These are phyloP conservation scores for Luffia ferchaultella DNA, from an alignment of 2,888 invertebrate genomes.

Conservation along the genomic window DNA sequence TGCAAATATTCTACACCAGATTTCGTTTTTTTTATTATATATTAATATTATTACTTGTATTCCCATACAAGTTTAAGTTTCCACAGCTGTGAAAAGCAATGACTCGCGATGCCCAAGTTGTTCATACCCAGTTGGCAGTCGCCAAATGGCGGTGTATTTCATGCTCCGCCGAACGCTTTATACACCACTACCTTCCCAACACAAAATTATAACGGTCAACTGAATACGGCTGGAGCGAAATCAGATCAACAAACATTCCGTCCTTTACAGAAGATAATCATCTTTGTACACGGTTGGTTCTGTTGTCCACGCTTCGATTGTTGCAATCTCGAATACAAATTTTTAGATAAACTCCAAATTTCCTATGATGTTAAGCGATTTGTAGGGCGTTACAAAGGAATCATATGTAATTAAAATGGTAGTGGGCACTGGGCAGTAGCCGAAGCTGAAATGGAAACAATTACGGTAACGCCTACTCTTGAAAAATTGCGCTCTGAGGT, in stretches of 20 bases:
- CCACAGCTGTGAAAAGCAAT: constrained; percentile 54
- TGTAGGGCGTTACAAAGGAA: too few relatives aligned
- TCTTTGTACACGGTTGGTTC: constrained; percentile 27
- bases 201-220: constrained; percentile 60
- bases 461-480: too few relatives aligned
- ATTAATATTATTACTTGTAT: too few relatives aligned
- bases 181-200: neutral
- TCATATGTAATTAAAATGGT: too few relatives aligned
- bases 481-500: too few relatives aligned
- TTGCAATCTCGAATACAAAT: neutral
- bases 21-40: too few relatives aligned
- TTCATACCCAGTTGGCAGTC: neutral
- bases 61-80: too few relatives aligned
- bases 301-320: constrained; percentile 1
- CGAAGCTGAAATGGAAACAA: too few relatives aligned
- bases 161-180: neutral
- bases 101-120: constrained; percentile 27
- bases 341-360: too few relatives aligned
- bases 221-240: constrained; percentile 40
- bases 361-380: too few relatives aligned
- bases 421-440: too few relatives aligned
- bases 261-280: constrained; percentile 44
- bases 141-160: neutral
- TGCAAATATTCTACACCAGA: too few relatives aligned
- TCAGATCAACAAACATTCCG: constrained; percentile 53